These are phyloP conservation scores for Augiades crinisus DNA, from an alignment of 2,888 invertebrate species.

Conservation along the genomic window DNA sequence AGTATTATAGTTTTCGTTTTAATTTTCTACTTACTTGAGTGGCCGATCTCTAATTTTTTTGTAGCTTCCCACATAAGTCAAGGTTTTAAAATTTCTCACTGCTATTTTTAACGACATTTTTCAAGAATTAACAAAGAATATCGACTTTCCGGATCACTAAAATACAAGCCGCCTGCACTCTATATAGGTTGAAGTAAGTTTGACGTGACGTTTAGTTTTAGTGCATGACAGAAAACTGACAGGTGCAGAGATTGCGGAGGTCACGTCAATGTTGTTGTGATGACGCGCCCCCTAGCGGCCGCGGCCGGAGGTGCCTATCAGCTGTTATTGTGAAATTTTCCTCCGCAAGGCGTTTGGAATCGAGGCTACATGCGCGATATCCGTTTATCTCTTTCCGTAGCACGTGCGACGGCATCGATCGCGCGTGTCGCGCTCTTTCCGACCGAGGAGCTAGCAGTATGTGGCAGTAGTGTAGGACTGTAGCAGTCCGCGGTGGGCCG, in stretches of 20 bases:
- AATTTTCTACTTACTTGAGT: slow-evolving; percentile 50
- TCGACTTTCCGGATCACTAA: neutral
- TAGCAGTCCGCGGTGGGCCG: slow-evolving; percentile 44
- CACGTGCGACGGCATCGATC: slow-evolving; percentile 60
- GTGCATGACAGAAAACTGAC: slow-evolving; percentile 32
- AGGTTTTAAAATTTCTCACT: slow-evolving; percentile 54
- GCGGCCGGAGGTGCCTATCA: slow-evolving; percentile 54
- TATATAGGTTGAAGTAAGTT: slow-evolving; percentile 1
- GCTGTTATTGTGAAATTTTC: slow-evolving; percentile 75
- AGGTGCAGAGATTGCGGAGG: slow-evolving; percentile 28
- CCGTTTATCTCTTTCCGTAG: slow-evolving; percentile 70
- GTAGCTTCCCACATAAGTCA: slow-evolving; percentile 66
- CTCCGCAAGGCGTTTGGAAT: slow-evolving; percentile 51
- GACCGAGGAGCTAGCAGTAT: slow-evolving; percentile 34
- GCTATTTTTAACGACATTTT: slow-evolving; percentile 64
- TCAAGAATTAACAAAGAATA: neutral
- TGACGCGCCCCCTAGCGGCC: slow-evolving; percentile 52
- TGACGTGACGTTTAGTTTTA: slow-evolving; percentile 21
- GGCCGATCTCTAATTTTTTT: slow-evolving; percentile 62
- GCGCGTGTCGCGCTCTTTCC: slow-evolving; percentile 64
- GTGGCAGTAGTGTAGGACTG: neutral
- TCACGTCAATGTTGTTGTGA: slow-evolving; percentile 35
- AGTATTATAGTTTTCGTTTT: neutral
- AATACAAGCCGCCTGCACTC: neutral
- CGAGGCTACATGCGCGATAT: slow-evolving; percentile 61